Conservation (phyloP, 2,888 invertebrate genomes). For the Euclidia mi region DNA sequence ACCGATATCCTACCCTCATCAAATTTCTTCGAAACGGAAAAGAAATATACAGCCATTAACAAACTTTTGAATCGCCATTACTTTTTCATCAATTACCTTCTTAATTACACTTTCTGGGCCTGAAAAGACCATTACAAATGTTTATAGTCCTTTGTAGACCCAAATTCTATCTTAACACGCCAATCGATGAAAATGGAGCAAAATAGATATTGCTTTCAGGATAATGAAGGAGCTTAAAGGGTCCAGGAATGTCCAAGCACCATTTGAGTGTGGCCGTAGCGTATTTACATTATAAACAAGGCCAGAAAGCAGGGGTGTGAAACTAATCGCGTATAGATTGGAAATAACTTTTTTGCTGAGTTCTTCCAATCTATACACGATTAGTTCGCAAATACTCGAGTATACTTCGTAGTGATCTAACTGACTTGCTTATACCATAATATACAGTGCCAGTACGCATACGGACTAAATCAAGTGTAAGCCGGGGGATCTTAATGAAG, state of each 20-base stretch:
- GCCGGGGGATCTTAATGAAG: no score
- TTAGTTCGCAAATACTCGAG: no score
- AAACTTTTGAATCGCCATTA: slow-evolving; percentile 11
- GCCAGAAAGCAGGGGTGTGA: no score
- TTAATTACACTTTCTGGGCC: slow-evolving; percentile 54
- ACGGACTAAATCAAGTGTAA: no score
- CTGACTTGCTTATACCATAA: no score
- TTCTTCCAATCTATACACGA: no score
- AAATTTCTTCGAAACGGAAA: slow-evolving; percentile 5
- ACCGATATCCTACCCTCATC: neutral
- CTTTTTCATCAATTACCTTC: slow-evolving; percentile 46
- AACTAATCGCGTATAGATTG: no score
- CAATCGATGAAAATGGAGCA: slow-evolving; percentile 72
- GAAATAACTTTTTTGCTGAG: no score
- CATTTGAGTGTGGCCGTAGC: slow-evolving; percentile 60
- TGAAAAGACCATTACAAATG: slow-evolving; percentile 60
- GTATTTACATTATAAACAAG: no score
- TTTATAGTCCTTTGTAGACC: slow-evolving; percentile 63
- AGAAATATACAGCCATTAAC: slow-evolving; percentile 15
- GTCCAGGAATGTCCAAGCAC: slow-evolving; percentile 71
- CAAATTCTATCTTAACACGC: slow-evolving; percentile 70
- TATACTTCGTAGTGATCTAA: no score
- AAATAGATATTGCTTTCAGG: slow-evolving; percentile 76
- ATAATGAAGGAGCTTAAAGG: slow-evolving; percentile 76
- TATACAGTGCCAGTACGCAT: no score